phyloP scores from a whole-genome alignment of 2,888 invertebrate genomes.

The Chrysina gloriosa region DNA sequence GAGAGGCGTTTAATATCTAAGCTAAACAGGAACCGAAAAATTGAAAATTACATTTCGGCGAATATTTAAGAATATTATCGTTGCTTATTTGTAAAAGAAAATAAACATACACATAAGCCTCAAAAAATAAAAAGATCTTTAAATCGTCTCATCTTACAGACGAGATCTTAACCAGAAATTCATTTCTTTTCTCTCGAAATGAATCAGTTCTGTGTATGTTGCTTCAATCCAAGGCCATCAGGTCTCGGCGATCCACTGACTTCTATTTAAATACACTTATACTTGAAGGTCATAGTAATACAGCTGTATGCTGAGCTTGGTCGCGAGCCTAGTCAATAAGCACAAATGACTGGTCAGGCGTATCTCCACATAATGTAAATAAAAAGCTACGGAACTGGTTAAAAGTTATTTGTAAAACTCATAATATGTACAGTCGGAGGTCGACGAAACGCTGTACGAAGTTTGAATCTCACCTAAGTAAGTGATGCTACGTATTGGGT shows the following conservation, averaged over 20 bases:
- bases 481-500: no score
- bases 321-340: constrained; percentile 17
- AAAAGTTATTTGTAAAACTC: constrained; percentile 34
- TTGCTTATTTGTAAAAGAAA: neutral
- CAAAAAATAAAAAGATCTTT: no score
- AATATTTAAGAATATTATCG: neutral
- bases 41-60: neutral
- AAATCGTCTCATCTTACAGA: neutral
- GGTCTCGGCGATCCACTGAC: constrained; percentile 45
- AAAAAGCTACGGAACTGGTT: constrained; percentile 35
- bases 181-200: constrained; percentile 34
- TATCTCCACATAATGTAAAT: constrained; percentile 36
- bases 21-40: neutral
- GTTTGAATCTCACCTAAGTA: no score
- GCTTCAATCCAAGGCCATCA: constrained; percentile 45
- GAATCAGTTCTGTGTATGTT: constrained; percentile 29
- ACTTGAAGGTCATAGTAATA: constrained; percentile 40
- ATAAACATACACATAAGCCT: no score
- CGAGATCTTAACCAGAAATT: constrained; percentile 21
- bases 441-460: no score
- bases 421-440: constrained; percentile 4
- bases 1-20: neutral
- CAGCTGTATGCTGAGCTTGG: constrained; percentile 24
- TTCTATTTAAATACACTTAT: constrained; percentile 43
- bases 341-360: constrained; percentile 24